phyloP scores from a whole-genome alignment of 2,113 vertebrate species.

The Hyaena hyaena region DNA sequence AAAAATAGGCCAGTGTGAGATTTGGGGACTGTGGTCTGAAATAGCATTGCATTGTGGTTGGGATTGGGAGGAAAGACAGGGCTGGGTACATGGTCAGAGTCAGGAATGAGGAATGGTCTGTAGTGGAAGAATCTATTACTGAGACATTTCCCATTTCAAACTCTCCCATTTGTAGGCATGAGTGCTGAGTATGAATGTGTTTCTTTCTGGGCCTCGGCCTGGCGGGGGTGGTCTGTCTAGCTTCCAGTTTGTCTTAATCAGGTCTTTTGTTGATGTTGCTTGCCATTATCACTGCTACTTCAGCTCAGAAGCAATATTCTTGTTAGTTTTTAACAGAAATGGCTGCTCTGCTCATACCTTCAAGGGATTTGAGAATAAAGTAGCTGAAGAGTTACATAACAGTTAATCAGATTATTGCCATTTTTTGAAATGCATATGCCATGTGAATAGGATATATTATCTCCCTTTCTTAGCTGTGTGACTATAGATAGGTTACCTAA shows the following conservation, averaged over 20 bases:
- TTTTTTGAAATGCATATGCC: neutral
- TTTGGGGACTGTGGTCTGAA: neutral
- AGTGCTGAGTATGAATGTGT: neutral
- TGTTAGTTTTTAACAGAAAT: conserved; percentile 28
- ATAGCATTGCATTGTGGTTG: neutral
- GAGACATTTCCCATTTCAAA: conserved; percentile 8
- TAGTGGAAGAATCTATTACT: neutral
- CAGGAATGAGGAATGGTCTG: neutral
- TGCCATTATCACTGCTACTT: conserved; percentile 14
- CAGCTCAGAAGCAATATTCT: neutral
- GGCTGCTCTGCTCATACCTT: neutral
- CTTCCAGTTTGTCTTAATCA: neutral
- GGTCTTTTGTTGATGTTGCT: neutral
- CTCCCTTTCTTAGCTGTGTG: conserved; percentile 13
- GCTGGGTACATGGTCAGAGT: neutral
- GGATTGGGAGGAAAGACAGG: neutral
- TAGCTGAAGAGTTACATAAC: neutral
- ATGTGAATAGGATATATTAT: neutral
- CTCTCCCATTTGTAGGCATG: neutral
- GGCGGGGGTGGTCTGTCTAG: neutral
- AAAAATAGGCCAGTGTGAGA: neutral
- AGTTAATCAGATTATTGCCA: neutral
- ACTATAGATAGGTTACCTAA: neutral
- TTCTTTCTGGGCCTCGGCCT: neutral
- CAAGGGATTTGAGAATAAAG: conserved; percentile 27